Conservation (phyloP, 2,797 vertebrate species). For the Coregonus suidteri region DNA sequence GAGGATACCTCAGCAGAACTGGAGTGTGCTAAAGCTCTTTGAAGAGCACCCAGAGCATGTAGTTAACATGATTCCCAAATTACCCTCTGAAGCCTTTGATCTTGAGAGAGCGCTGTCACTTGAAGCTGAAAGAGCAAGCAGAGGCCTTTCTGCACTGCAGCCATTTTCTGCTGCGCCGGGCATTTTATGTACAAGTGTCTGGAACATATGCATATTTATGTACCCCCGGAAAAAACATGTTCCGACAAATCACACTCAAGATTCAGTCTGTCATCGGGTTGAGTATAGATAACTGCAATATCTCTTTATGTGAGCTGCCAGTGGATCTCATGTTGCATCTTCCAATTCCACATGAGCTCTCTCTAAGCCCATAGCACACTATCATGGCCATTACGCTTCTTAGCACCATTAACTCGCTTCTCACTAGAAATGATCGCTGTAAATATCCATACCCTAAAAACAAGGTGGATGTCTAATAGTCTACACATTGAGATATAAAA, state of each 20-base stretch:
- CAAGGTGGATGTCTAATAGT: not conserved
- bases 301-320: constrained; percentile 1
- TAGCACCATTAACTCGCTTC: constrained; percentile 1
- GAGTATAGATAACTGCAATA: constrained; percentile 5
- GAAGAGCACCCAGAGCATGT: constrained; percentile 10
- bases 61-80: constrained; percentile 25
- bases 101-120: constrained; percentile 11
- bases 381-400: constrained; percentile 6
- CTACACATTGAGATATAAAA: not conserved
- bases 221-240: constrained; percentile 3
- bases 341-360: constrained; percentile 24
- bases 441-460: too few species aligned
- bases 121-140: not conserved
- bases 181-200: constrained; percentile 2
- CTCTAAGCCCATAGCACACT: constrained; percentile 28
- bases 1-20: constrained; percentile 9
- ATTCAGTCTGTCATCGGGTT: constrained; percentile 14
- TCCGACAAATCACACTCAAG: constrained; percentile 27
- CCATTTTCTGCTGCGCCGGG: constrained; percentile 4
- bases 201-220: not conserved
- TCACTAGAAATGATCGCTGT: not conserved
- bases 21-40: constrained; percentile 9
- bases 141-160: not conserved
- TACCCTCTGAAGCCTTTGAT: constrained; percentile 25
- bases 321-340: constrained; percentile 5